Evolutionary conservation across 2,888 invertebrate genomes (phyloP), one percentile per base, ranked within the genome.

Genomic region (Ophraella communa): DNA sequence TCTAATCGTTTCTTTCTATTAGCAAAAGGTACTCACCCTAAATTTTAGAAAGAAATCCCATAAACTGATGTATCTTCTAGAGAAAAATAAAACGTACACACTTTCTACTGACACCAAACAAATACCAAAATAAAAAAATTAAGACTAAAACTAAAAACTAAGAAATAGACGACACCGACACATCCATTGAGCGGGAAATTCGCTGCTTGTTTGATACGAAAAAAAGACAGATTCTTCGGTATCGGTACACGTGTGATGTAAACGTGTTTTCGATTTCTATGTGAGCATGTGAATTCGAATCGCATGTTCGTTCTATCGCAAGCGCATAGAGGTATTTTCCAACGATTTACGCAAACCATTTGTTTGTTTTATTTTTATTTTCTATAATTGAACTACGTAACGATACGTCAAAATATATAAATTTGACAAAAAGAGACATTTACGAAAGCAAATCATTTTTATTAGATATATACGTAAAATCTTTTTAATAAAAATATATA

Each of bases 91-190:
- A 42, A 7, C 14, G 17, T 10, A 20, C 3, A 20, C 44, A 44
- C 20, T 20, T 44, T n/a, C 14, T 10, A 18, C 51, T 7, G 56
- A 64, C 64, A 64, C 44, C 64, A 58, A 64, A 64, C 51, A 27
- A 60, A 44, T 10, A 45, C 30, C 10, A 21, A 56, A 39, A 52
- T 30, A 52, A 59, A 52, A 23, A 51, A 52, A 60, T 1, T 17
- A 11, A 56, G 17, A 60, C 49, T n/a, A 49, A 21, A 56, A 42
- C 2, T 27, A 33, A 60, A 61, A 55, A 42, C 3, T 55, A 42
- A 27, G 14, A 10, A 20, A 44, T 18, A 17, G n/a, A 54, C 42
- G 17, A 14, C 21, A 55, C 27, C 27, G 30, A 55, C 4, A 44
- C 23, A 18, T 55, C 42, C 55, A 55, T 44, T 24, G 5, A 42